Evolutionary conservation across 2,113 vertebrate species (phyloP).

Genomic region (Propithecus coquereli): DNA sequence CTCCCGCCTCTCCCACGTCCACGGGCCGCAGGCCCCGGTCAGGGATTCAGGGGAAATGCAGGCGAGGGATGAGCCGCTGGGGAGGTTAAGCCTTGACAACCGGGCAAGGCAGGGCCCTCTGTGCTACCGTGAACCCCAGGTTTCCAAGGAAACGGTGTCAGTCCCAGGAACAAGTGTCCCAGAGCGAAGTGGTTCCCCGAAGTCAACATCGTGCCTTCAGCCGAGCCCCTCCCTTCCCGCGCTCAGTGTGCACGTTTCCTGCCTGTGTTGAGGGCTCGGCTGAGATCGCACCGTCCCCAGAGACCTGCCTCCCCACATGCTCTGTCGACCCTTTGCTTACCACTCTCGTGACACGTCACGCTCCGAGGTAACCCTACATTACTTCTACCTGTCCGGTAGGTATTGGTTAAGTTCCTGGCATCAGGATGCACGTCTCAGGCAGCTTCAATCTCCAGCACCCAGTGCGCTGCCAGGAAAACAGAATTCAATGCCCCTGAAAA

Average conservation of each 20-base stretch:
- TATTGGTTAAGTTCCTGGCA: not conserved
- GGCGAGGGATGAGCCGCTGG: no score
- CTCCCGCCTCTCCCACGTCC: no score
- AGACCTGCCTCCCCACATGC: no score
- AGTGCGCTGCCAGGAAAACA: fast-evolving
- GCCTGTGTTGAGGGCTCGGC: no score
- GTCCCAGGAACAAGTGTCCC: no score
- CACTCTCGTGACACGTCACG: not conserved
- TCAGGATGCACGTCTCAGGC: not conserved
- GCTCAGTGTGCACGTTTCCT: not conserved
- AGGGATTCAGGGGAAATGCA: no score
- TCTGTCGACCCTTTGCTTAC: not conserved
- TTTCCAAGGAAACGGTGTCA: no score
- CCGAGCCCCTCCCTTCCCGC: fast-evolving
- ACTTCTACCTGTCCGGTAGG: not conserved
- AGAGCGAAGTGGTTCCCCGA: no score
- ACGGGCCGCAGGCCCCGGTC: no score
- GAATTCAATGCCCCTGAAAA: fast-evolving
- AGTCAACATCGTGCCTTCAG: not conserved
- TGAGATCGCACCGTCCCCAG: not conserved
- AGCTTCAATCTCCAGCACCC: not conserved
- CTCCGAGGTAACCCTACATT: fast-evolving
- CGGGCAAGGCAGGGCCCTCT: no score
- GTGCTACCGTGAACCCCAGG: no score
- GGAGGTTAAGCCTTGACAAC: no score